Evolutionary conservation across 2,888 invertebrate genomes (phyloP).

Genomic region (Rhorus exstirpatorius): DNA sequence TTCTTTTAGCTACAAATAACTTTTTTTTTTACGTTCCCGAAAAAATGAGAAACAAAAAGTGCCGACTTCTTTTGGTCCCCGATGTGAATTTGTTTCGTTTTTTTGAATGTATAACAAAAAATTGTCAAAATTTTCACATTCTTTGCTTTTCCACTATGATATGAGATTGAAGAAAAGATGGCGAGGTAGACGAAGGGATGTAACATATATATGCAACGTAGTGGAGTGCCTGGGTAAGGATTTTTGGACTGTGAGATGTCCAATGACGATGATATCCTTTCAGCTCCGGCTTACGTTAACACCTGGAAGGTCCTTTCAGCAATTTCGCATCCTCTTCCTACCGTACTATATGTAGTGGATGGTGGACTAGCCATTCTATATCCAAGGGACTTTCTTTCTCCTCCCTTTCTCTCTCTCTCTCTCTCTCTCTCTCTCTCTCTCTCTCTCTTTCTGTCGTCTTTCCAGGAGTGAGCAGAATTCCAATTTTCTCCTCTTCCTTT

Average conservation of each 20-base stretch:
- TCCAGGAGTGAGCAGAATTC: constrained; percentile 79
- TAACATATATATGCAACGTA: background rate
- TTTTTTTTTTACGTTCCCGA: too few species aligned
- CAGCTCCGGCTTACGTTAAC: constrained; percentile 83
- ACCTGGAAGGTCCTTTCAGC: constrained; percentile 81
- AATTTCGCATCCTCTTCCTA: constrained; percentile 79
- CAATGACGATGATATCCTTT: constrained; percentile 63
- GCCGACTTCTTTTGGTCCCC: too few species aligned
- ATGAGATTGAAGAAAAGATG: constrained; percentile 51
- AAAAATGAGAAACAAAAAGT: too few species aligned
- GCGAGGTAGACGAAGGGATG: constrained; percentile 46
- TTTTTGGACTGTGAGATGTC: constrained; percentile 50
- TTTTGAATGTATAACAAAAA: too few species aligned
- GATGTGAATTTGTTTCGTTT: too few species aligned
- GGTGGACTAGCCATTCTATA: constrained; percentile 20
- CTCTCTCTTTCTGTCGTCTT: constrained; percentile 66
- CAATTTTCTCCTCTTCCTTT: constrained; percentile 83
- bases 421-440: constrained; percentile 75
- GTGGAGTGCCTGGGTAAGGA: constrained; percentile 22
- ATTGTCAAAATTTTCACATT: too few species aligned
- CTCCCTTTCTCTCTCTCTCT: constrained; percentile 63
- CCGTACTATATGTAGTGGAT: constrained; percentile 25
- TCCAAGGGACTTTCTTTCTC: constrained; percentile 32
- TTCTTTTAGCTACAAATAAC: too few species aligned
- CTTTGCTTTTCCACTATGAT: background rate